Percentiles rank a stretch among this genome's conserved stretches.
These are phyloP conservation scores for Sebastes itinus DNA, from an alignment of 2,797 vertebrate species.

Conservation along the genomic window DNA sequence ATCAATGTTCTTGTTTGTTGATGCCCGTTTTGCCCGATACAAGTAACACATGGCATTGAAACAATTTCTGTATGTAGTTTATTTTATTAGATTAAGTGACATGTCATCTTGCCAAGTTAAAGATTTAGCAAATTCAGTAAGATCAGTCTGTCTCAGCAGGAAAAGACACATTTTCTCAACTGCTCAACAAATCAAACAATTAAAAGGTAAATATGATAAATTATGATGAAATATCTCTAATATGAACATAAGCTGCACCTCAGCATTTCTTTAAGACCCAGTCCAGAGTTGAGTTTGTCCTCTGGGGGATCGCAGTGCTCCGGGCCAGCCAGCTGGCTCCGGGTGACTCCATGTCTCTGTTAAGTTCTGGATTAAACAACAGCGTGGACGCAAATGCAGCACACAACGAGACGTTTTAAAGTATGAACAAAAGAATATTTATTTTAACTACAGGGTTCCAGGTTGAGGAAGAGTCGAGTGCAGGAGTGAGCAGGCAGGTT, in stretches of 20 bases:
- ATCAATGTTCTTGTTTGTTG: neutral
- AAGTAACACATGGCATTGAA: neutral
- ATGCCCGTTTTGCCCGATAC: neutral
- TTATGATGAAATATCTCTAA: neutral
- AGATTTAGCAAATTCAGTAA: neutral
- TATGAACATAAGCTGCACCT: neutral
- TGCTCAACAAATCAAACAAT: neutral
- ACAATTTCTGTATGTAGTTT: neutral
- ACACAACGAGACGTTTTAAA: too few species aligned
- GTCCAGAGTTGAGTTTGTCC: slow-evolving; percentile 40
- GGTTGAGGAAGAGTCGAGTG: too few species aligned
- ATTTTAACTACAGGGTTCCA: too few species aligned
- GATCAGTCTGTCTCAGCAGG: neutral
- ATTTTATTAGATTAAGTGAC: neutral
- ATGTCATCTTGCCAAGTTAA: neutral
- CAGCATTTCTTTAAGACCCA: slow-evolving; percentile 24
- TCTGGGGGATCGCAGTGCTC: slow-evolving; percentile 39
- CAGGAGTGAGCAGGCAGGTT: too few species aligned
- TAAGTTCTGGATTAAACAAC: too few species aligned
- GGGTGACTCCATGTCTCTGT: slow-evolving; percentile 29
- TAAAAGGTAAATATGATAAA: neutral
- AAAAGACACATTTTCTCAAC: neutral
- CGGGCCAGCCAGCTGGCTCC: slow-evolving; percentile 59
- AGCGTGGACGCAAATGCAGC: too few species aligned
- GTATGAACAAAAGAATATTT: too few species aligned